Evolutionary conservation across 2,797 vertebrate genomes (phyloP).

Genomic region (Tragopan temminckii): DNA sequence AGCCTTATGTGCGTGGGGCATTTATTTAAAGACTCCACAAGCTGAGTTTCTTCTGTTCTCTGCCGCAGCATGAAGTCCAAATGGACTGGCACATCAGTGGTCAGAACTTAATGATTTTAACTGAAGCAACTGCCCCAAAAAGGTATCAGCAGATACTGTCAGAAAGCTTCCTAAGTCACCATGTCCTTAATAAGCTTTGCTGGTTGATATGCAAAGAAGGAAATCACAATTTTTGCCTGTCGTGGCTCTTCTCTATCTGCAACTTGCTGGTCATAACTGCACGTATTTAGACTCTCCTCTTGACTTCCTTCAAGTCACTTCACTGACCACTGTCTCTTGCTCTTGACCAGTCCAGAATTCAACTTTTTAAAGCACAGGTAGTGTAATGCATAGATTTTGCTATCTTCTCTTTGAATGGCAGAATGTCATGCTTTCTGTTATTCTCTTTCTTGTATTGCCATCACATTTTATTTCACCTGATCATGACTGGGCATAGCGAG

Average conservation of each 20-base stretch:
- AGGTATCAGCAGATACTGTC: background rate
- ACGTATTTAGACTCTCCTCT: fast-evolving
- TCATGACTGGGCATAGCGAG: background rate
- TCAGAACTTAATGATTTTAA: background rate
- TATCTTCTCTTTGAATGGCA: background rate
- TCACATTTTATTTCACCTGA: background rate
- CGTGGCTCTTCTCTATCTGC: background rate
- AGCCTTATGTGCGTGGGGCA: background rate
- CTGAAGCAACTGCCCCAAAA: background rate
- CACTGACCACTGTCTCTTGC: background rate
- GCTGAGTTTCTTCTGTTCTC: background rate
- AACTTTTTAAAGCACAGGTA: background rate
- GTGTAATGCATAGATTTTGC: background rate
- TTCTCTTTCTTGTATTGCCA: background rate
- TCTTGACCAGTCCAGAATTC: background rate
- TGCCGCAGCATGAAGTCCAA: background rate
- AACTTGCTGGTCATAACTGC: background rate
- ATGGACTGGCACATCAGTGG: background rate
- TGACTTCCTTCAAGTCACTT: background rate
- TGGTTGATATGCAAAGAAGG: background rate
- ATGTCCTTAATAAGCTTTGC: background rate
- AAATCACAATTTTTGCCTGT: background rate
- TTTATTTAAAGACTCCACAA: background rate
- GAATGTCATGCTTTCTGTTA: background rate
- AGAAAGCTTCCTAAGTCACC: background rate